Evolutionary conservation across 1,140 invertebrate species (phyloP).

Genomic region (Hormaphis cornu): DNA sequence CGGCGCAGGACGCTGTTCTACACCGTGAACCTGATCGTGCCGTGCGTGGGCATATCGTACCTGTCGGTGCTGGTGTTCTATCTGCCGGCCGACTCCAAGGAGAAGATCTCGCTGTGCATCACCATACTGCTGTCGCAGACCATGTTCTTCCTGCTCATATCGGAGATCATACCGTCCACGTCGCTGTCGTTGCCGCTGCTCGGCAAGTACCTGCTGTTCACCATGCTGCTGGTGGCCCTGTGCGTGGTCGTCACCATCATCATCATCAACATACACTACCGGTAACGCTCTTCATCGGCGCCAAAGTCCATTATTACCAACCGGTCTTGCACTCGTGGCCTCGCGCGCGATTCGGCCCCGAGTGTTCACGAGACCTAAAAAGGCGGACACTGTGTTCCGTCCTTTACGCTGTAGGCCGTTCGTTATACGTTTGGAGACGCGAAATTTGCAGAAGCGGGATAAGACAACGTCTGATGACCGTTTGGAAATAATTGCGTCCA

Average conservation of each 20-base stretch:
- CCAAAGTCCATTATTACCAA: too few species aligned
- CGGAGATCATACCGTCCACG: slow-evolving; percentile 96
- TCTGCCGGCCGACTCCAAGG: slow-evolving; percentile 93
- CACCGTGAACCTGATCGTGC: slow-evolving; percentile 90
- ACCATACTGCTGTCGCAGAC: slow-evolving; percentile 97
- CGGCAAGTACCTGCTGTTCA: slow-evolving; percentile 97
- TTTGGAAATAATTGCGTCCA: too few species aligned
- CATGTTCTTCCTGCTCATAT: slow-evolving; percentile 97
- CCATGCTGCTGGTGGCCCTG: slow-evolving; percentile 92
- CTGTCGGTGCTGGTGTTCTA: slow-evolving; percentile 92
- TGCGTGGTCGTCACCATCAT: slow-evolving; percentile 96
- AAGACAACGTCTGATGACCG: too few species aligned
- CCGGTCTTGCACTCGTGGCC: too few species aligned
- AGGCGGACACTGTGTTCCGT: too few species aligned
- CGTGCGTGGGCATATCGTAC: slow-evolving; percentile 86
- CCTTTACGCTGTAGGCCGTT: too few species aligned
- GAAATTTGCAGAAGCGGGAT: too few species aligned
- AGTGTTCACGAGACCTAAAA: too few species aligned
- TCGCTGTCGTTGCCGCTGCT: slow-evolving; percentile 91
- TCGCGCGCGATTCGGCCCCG: too few species aligned
- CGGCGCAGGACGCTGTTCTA: slow-evolving; percentile 91
- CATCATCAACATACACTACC: slow-evolving; percentile 97
- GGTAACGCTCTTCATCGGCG: too few species aligned
- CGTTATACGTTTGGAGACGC: too few species aligned
- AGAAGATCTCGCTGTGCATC: slow-evolving; percentile 96